These are phyloP conservation scores for Limonius californicus DNA, from an alignment of 1,140 invertebrate species.

Conservation along the genomic window DNA sequence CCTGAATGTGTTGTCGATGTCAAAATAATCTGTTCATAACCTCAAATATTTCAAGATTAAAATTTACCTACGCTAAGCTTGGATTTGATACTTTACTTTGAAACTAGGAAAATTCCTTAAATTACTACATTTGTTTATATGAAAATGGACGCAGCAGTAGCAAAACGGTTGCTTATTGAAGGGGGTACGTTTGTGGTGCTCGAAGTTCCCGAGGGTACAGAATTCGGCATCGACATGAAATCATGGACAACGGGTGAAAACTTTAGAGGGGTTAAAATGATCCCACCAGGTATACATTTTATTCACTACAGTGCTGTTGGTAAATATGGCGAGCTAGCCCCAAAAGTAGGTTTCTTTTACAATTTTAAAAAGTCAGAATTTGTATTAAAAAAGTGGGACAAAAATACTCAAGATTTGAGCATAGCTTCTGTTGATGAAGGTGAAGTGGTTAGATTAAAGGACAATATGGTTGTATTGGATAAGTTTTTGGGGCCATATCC, in stretches of 20 bases:
- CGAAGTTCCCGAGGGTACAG: conserved; percentile 80
- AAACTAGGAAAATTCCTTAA: too few relatives aligned
- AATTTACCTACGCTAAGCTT: too few relatives aligned
- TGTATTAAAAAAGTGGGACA: conserved; percentile 83
- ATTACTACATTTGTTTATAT: too few relatives aligned
- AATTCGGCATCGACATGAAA: conserved; percentile 96
- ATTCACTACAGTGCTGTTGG: conserved; percentile 77
- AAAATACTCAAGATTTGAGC: conserved; percentile 63
- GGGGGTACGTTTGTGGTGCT: conserved; percentile 80
- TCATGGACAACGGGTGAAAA: conserved; percentile 88
- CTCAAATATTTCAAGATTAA: too few relatives aligned
- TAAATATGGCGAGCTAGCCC: conserved; percentile 51
- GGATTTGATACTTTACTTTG: too few relatives aligned
- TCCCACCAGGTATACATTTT: conserved; percentile 94
- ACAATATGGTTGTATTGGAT: conserved; percentile 77
- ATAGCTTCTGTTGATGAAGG: conserved; percentile 56
- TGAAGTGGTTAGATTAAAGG: conserved; percentile 58
- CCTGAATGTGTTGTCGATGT: not conserved
- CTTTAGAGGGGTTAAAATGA: conserved; percentile 98
- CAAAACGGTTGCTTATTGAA: conserved; percentile 72
- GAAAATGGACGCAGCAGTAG: conserved; percentile 77
- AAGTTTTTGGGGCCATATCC: conserved; percentile 86
- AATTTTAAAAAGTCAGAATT: conserved; percentile 80
- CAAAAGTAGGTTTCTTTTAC: conserved; percentile 85
- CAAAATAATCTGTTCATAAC: too few relatives aligned